phyloP scores from a whole-genome alignment of 64 coral and sea anemone species.

The Orbicella faveolata region DNA sequence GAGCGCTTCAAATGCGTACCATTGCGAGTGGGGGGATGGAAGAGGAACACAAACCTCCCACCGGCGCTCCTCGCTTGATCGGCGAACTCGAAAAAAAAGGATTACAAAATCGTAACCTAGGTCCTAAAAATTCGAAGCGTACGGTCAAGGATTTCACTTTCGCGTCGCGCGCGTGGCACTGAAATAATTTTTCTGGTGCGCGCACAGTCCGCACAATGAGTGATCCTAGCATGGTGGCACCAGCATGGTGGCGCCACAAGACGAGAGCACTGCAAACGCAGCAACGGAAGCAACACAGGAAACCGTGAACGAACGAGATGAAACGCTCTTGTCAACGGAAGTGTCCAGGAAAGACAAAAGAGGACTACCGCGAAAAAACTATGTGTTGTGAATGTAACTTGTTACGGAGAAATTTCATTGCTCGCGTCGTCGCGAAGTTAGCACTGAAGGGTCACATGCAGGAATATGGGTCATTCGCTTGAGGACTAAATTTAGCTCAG shows the following conservation, averaged over 20 bases:
- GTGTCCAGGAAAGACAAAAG: slow-evolving; percentile 72
- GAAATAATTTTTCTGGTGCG: neutral
- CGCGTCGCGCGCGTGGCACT: neutral
- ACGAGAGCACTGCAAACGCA: neutral
- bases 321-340: slow-evolving; percentile 42
- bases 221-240: neutral
- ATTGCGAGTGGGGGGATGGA: slow-evolving; percentile 1
- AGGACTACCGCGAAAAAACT: slow-evolving; percentile 71
- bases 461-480: slow-evolving; percentile 31
- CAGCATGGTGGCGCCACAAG: neutral
- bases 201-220: no score
- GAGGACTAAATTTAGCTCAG: slow-evolving; percentile 54
- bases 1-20: slow-evolving; percentile 58
- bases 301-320: slow-evolving; percentile 30
- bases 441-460: neutral
- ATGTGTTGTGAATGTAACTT: slow-evolving; percentile 36
- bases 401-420: slow-evolving; percentile 27
- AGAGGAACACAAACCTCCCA: slow-evolving; percentile 41
- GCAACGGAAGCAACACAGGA: slow-evolving; percentile 45
- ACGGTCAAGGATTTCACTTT: neutral
- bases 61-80: slow-evolving; percentile 47
- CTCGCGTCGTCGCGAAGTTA: neutral
- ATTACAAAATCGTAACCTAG: slow-evolving; percentile 38
- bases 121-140: slow-evolving; percentile 43
- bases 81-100: slow-evolving; percentile 3